These are phyloP conservation scores for Marisa cornuarietis DNA, from an alignment of 1,140 invertebrate genomes.

Conservation along the genomic window DNA sequence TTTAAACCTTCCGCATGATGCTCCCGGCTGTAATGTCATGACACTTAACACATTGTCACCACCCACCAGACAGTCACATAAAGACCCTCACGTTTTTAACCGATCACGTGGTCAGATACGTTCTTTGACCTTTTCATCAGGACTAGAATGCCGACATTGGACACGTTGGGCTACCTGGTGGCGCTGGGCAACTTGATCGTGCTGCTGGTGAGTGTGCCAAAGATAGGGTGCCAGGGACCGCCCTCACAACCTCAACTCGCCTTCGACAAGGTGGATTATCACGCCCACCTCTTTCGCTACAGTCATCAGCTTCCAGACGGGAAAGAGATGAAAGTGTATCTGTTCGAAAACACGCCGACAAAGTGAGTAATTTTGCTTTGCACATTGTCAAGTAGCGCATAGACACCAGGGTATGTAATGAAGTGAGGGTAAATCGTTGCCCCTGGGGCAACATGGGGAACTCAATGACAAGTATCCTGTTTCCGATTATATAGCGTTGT, in stretches of 20 bases:
- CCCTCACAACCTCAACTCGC: constrained; percentile 4
- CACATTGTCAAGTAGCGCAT: no score
- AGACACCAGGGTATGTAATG: no score
- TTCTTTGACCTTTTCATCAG: constrained; percentile 15
- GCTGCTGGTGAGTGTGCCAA: constrained; percentile 15
- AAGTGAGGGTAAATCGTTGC: no score
- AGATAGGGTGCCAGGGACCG: constrained; percentile 9
- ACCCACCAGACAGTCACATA: no score
- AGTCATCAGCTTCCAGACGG: constrained; percentile 25
- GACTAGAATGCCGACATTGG: constrained; percentile 30
- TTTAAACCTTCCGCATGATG: no score
- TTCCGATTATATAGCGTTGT: no score
- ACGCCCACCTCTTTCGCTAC: constrained; percentile 20
- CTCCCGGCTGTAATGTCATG: no score
- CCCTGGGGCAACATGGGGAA: no score
- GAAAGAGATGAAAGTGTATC: constrained; percentile 20
- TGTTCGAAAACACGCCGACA: constrained; percentile 17
- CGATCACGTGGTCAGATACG: background rate
- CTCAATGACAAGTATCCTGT: no score
- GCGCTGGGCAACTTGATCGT: constrained; percentile 24
- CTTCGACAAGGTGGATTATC: constrained; percentile 4
- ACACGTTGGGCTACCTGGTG: constrained; percentile 15
- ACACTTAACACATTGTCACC: no score
- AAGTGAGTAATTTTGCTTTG: background rate
- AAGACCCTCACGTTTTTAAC: no score